Evolutionary conservation across 2,113 vertebrate genomes (phyloP).

Genomic region (Halcyon senegalensis): DNA sequence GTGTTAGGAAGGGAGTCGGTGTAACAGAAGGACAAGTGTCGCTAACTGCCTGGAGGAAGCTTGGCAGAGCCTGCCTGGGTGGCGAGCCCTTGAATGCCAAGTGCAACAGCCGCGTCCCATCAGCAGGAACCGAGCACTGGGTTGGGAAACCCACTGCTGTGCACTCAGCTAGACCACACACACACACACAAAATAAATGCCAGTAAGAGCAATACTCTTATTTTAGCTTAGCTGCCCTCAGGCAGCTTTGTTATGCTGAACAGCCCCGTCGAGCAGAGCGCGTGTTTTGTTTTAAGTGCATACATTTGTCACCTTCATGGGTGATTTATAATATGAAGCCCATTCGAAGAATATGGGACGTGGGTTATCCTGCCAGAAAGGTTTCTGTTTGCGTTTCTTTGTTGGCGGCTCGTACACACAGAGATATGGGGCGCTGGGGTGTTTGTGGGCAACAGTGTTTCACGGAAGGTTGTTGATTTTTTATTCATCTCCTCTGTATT

Average conservation of each 20-base stretch:
- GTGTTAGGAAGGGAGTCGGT: neutral
- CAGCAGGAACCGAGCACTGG: neutral
- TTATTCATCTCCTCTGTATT: neutral
- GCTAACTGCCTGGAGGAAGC: neutral
- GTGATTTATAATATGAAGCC: neutral
- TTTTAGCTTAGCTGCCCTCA: neutral
- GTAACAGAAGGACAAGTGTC: neutral
- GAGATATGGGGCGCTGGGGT: neutral
- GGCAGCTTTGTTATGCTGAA: neutral
- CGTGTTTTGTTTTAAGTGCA: neutral
- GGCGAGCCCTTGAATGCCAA: neutral
- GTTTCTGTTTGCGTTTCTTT: neutral
- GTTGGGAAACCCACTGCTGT: neutral
- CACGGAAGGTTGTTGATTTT: neutral
- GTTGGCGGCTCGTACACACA: rapidly evolving
- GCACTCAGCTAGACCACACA: neutral
- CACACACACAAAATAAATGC: neutral
- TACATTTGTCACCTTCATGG: conserved; percentile 21
- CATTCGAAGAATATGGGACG: neutral
- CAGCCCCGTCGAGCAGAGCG: neutral
- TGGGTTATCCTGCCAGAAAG: neutral
- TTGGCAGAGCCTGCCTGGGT: neutral
- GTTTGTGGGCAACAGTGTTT: neutral
- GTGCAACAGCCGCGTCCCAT: neutral
- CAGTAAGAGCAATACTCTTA: neutral